phyloP scores from a whole-genome alignment of 2,797 vertebrate species.

The Triplophysa yarkandensis region DNA sequence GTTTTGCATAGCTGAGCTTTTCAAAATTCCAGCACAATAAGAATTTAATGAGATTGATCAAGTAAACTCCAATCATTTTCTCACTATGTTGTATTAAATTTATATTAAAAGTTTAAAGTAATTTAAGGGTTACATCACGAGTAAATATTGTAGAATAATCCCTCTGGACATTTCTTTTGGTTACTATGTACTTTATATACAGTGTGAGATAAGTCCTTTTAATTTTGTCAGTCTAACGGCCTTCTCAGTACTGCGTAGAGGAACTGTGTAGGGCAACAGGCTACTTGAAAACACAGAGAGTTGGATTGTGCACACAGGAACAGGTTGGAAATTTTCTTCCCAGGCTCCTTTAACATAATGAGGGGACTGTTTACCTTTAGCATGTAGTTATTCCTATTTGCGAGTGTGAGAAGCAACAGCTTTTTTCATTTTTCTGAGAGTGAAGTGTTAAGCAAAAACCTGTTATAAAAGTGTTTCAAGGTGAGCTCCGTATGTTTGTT shows the following conservation, averaged over 20 bases:
- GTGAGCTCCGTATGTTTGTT: slow-evolving; percentile 17
- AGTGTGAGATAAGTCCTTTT: slow-evolving; percentile 18
- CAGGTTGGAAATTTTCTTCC: slow-evolving; percentile 39
- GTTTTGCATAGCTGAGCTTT: too few species aligned
- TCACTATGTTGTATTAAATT: too few species aligned
- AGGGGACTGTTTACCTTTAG: slow-evolving; percentile 49
- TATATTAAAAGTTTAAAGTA: too few species aligned
- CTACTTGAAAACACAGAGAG: slow-evolving; percentile 46
- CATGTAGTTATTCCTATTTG: slow-evolving; percentile 4
- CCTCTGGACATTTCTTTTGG: too few species aligned
- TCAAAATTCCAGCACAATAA: too few species aligned
- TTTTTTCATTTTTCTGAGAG: slow-evolving; percentile 15
- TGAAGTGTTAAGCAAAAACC: slow-evolving; percentile 14
- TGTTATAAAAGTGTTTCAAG: slow-evolving; percentile 22
- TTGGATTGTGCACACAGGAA: slow-evolving; percentile 29
- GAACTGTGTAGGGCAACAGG: not conserved
- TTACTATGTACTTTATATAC: not conserved
- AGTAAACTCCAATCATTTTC: too few species aligned
- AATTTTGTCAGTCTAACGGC: slow-evolving; percentile 5
- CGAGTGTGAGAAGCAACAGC: not conserved
- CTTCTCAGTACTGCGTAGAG: not conserved
- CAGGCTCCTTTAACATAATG: slow-evolving; percentile 45
- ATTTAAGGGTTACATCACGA: too few species aligned
- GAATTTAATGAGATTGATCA: too few species aligned
- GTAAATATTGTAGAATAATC: too few species aligned